Evolutionary conservation across 2,888 invertebrate genomes (phyloP), one percentile per base, ranked within the genome.

Genomic region (Euproctis similis): DNA sequence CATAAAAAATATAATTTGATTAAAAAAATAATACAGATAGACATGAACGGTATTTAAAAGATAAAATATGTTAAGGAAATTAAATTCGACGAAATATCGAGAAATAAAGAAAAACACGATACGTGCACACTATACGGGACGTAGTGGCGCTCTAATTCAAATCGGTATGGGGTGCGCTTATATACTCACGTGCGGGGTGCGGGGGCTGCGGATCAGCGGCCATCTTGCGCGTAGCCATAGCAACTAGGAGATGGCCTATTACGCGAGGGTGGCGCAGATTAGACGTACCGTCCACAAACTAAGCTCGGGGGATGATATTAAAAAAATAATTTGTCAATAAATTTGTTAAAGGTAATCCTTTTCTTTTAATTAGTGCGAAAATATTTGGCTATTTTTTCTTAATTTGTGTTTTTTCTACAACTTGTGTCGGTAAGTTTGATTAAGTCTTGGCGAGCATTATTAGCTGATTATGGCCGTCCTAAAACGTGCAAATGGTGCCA

Each of bases 241-340:
- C 45, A 50, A 82, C 76, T 59, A 71, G 81, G 82, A 84, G 82
- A 84, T 82, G 82, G 82, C 81, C 82, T 82, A 84, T 84, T 84
- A 84, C 68, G 67, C 67, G 68, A 76, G 80, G 81, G 81, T 78
- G 80, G 81, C 55, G 72, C 66, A 82, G 82, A 82, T 84, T 81
- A 84, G 74, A 65, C 37, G 80, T 78, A 82, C 49, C 41, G 78
- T 59, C 50, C 64, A 73, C 71, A 78, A 27, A 48, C 28, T 21
- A 51, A 50, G 20, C 31, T 30, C 28, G 28, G 24, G 37, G 56
- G 52, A 57, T 37, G 33, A 49, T 39, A 42, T 47, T 41, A 43
- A 40, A 51, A 50, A 49, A 45, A 46, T 43, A 49, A 51, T 45
- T 39, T 47, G 36, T 33, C 42, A 44, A 39, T 39, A 45, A 49